Base-by-base conservation (phyloP, 2,797 vertebrate genomes). In the Chelon auratus region DNA sequence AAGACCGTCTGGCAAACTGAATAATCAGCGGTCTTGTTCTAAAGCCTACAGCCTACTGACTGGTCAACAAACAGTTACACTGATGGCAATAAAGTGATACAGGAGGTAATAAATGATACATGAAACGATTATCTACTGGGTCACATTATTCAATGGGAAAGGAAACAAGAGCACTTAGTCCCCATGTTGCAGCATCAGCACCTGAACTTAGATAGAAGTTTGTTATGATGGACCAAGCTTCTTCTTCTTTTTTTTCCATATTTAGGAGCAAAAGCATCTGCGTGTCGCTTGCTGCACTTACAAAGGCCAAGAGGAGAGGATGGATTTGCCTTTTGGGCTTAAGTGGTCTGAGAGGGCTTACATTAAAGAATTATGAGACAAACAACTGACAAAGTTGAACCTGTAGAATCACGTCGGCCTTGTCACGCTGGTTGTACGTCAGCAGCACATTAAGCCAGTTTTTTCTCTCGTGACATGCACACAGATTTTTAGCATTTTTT, bases 351-450 rank as follows among this genome's bases (percentile, higher is more conserved):
- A 88, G 79, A 79, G 65, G 68, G 66, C 60, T 47, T 47, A 42
- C 52, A 93, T 93, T 63, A 92, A 92, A 91, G 52, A 92, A 89
- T 90, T 84, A 92, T 92, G 90, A 91, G 84, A 77, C 87, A 82
- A 90, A 90, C 84, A 89, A 87, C 66, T 40, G 51, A 59, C 54
- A 57, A 75, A 73, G 43, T 77, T 45, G 62, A 77, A 87, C 68
- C 69, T 77, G 50, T 15, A 33, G 76, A 62, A 68, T 13, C 51
- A 18, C 55, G 53, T 2, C 0, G 3, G 30, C 43, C 48, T 12
- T 24, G 82, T 71, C 66, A 78, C 45, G 15, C 18, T 39, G 70
- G 24, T 2, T 33, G 22, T 51, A 51, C 17, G 0, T 73, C 78
- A 59, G 67, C 67, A 17, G 20, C 57, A 61, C 13, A 13, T 59